These are phyloP conservation scores for Elgonia sp. DNA, from an alignment of 2,888 invertebrate genomes.

Conservation along the genomic window DNA sequence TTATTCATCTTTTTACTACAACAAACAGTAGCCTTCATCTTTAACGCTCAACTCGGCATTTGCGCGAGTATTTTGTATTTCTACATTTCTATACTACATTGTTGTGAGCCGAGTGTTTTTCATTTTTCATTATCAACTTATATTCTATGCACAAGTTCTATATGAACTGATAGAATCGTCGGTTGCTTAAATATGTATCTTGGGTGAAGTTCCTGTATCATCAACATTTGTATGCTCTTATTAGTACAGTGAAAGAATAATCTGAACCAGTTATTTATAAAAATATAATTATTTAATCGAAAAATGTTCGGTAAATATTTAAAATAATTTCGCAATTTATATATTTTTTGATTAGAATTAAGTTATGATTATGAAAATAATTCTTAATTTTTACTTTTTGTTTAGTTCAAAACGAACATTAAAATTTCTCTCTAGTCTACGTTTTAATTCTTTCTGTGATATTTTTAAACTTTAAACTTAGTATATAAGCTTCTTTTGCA, in stretches of 20 bases:
- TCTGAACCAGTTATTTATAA: no score
- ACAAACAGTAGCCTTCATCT: slow-evolving; percentile 19
- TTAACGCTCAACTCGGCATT: slow-evolving; percentile 13
- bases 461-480: slow-evolving; percentile 37
- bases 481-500: slow-evolving; percentile 31
- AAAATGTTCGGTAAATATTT: not conserved
- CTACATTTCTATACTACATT: slow-evolving; percentile 44
- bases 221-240: slow-evolving; percentile 17
- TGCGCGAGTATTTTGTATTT: slow-evolving; percentile 36
- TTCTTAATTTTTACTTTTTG: not conserved
- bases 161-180: slow-evolving; percentile 32
- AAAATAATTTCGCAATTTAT: no score
- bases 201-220: slow-evolving; percentile 59
- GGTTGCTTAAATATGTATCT: slow-evolving; percentile 26
- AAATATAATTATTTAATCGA: not conserved
- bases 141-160: slow-evolving; percentile 55
- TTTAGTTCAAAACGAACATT: not conserved
- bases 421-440: slow-evolving; percentile 47
- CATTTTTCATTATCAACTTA: slow-evolving; percentile 37
- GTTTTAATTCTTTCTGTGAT: slow-evolving; percentile 47
- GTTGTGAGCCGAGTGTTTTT: slow-evolving; percentile 1
- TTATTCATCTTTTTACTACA: slow-evolving; percentile 35
- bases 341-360: no score
- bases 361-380: no score
- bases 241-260: slow-evolving; percentile 48